Conservation (phyloP, 2,113 vertebrate species). For the Poicephalus gulielmi region DNA sequence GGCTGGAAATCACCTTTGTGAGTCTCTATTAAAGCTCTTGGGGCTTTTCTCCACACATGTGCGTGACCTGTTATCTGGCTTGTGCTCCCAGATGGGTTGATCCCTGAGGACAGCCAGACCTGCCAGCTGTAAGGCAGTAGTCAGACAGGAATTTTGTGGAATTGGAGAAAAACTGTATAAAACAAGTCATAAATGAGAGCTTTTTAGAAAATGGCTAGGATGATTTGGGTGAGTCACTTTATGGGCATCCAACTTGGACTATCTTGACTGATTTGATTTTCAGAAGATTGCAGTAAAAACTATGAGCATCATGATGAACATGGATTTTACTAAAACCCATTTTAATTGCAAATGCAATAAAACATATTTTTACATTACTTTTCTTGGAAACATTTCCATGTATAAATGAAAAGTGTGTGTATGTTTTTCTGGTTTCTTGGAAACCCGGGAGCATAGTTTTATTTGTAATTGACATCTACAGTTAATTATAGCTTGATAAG, state of each 20-base stretch:
- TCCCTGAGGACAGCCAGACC: neutral
- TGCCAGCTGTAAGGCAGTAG: neutral
- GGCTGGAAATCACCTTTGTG: neutral
- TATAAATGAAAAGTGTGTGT: constrained; percentile 66
- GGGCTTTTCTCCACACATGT: neutral
- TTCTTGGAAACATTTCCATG: constrained; percentile 76
- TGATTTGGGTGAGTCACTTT: constrained; percentile 43
- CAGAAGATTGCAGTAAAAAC: constrained; percentile 49
- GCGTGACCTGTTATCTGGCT: neutral
- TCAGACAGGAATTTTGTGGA: constrained; percentile 4
- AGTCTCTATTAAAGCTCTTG: neutral
- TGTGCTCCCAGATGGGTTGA: neutral
- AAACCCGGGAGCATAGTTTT: constrained; percentile 71
- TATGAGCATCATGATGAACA: constrained; percentile 54
- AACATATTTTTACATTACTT: constrained; percentile 73
- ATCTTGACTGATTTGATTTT: constrained; percentile 50
- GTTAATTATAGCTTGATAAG: constrained; percentile 75
- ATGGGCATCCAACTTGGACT: constrained; percentile 46
- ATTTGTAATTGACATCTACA: constrained; percentile 76
- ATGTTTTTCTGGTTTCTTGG: constrained; percentile 77
- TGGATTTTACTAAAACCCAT: constrained; percentile 72
- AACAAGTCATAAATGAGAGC: neutral
- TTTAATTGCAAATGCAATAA: constrained; percentile 78
- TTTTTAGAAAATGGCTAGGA: neutral
- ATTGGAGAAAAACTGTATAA: neutral